A percentile compares a stretch with the other conserved stretches of the same genome.
Evolutionary conservation across 2,113 vertebrate genomes (phyloP).

Genomic region (Aegotheles bennettii): DNA sequence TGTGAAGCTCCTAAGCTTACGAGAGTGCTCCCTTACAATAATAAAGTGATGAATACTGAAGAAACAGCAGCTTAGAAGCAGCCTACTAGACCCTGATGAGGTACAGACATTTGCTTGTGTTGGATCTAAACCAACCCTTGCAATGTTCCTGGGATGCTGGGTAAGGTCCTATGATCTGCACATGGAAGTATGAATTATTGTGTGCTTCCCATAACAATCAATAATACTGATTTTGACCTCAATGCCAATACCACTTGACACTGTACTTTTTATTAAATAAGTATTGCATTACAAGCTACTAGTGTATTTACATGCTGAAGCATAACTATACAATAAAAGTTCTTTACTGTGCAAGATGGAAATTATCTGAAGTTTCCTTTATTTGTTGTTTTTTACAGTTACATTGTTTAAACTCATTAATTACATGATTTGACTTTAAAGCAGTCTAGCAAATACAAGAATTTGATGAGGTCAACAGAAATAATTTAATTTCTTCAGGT

Average conservation of each 20-base stretch:
- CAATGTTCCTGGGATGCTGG: not conserved
- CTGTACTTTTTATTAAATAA: not conserved
- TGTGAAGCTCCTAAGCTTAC: not conserved
- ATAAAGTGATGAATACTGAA: not conserved
- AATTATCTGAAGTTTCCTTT: too few species aligned
- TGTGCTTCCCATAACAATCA: not conserved
- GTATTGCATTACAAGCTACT: not conserved
- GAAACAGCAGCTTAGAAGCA: not conserved
- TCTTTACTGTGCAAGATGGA: not conserved
- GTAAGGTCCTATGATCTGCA: not conserved
- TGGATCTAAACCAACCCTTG: not conserved
- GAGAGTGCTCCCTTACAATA: not conserved
- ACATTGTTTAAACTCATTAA: not conserved
- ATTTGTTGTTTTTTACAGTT: not conserved
- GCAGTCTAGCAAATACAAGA: not conserved
- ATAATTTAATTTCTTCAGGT: not conserved
- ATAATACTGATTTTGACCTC: not conserved
- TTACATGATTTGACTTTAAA: not conserved
- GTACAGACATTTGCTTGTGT: not conserved
- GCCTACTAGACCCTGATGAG: not conserved
- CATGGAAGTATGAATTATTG: accelerated
- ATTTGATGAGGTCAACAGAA: not conserved
- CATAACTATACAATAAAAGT: not conserved
- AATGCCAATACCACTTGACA: not conserved
- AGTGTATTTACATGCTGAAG: not conserved